These are phyloP conservation scores for Drosophila obscura DNA, from an alignment of 1,140 invertebrate genomes.

Conservation along the genomic window DNA sequence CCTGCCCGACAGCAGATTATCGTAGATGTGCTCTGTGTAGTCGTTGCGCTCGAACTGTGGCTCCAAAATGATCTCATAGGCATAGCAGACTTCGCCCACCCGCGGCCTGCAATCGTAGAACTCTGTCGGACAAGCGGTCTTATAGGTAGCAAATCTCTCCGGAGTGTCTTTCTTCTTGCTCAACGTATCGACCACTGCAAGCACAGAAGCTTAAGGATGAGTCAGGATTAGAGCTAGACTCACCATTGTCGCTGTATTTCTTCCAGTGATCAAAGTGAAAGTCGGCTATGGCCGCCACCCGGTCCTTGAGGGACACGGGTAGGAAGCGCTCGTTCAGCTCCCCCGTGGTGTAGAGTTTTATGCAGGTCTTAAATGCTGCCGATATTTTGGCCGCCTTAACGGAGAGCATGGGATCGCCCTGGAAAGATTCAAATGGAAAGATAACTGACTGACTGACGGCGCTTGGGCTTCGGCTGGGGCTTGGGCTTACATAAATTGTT, in stretches of 20 bases:
- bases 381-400: conserved; percentile 90
- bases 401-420: conserved; percentile 87
- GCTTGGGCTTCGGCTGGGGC: background rate
- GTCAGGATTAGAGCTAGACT: background rate
- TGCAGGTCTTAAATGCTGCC: conserved; percentile 91
- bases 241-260: conserved; percentile 85
- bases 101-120: conserved; percentile 57
- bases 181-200: background rate
- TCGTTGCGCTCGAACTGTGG: conserved; percentile 53
- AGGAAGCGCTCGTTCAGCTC: conserved; percentile 92
- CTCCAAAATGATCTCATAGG: conserved; percentile 61
- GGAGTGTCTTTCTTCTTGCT: background rate
- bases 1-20: conserved; percentile 63
- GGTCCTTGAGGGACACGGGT: conserved; percentile 87
- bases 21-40: conserved; percentile 69
- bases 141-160: conserved; percentile 11
- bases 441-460: background rate
- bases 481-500: conserved; percentile 49
- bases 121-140: conserved; percentile 49
- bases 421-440: conserved; percentile 18
- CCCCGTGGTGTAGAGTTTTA: conserved; percentile 87
- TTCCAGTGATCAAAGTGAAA: conserved; percentile 83
- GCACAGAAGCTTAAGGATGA: conserved; percentile 29
- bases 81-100: conserved; percentile 61
- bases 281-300: conserved; percentile 60